phyloP scores from a whole-genome alignment of 2,113 vertebrate species.

The Meriones unguiculatus region DNA sequence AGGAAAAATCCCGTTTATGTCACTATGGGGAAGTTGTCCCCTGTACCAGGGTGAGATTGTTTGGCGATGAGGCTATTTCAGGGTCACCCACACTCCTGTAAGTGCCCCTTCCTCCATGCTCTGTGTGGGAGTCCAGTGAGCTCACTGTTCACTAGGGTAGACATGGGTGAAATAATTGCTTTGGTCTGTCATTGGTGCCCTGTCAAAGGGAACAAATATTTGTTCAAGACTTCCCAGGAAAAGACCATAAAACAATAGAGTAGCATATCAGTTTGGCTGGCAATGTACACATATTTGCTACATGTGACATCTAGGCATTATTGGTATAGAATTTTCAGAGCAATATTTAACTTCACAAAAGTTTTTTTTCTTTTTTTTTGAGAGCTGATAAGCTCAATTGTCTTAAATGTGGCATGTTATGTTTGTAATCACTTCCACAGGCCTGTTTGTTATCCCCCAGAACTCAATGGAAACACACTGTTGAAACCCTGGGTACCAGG shows the following conservation, averaged over 20 bases:
- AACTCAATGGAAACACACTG: conserved; percentile 26
- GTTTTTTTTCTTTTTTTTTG: neutral
- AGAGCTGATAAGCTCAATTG: neutral
- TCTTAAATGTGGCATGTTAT: neutral
- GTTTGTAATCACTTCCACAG: neutral
- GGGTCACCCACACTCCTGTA: neutral
- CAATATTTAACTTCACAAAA: conserved; percentile 27
- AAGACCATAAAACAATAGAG: neutral
- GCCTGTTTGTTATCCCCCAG: neutral
- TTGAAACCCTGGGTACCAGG: neutral
- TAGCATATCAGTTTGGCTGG: neutral
- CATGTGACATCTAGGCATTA: neutral
- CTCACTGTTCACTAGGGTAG: neutral
- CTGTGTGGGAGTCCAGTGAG: neutral
- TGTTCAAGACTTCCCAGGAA: neutral
- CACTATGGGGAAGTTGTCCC: neutral
- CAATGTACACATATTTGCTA: neutral
- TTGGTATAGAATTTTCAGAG: neutral
- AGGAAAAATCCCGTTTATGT: neutral
- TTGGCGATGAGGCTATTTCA: neutral
- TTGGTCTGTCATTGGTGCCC: neutral
- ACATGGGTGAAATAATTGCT: neutral
- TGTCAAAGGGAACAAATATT: neutral
- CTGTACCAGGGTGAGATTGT: neutral
- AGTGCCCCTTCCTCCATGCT: neutral